Percentiles rank a stretch among this genome's conserved stretches.
These are phyloP conservation scores for Malurus alboscapulatus DNA, from an alignment of 2,113 vertebrate genomes.

Conservation along the genomic window DNA sequence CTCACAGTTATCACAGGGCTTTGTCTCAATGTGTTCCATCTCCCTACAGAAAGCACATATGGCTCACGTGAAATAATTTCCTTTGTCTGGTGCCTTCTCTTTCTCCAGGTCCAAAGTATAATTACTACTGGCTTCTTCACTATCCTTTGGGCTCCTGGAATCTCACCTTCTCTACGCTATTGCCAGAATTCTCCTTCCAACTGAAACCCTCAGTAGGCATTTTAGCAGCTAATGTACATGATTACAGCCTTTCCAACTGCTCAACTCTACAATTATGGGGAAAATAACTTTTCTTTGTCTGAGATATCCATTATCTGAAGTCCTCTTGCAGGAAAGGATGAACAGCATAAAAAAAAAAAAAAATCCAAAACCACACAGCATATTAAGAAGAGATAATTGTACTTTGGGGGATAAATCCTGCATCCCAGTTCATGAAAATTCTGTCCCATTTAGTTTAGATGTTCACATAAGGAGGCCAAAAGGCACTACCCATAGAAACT, in stretches of 20 bases:
- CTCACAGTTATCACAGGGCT: background rate
- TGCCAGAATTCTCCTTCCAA: constrained; percentile 1
- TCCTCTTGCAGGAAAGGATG: background rate
- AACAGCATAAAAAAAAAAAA: background rate
- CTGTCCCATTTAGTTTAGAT: background rate
- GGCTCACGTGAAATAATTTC: background rate
- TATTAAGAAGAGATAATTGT: background rate
- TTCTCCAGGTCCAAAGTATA: constrained; percentile 2
- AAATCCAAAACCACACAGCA: background rate
- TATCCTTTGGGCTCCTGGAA: background rate
- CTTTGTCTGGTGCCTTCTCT: background rate
- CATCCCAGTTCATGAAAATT: background rate
- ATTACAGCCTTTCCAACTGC: background rate
- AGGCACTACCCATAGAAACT: background rate
- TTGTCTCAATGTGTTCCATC: background rate
- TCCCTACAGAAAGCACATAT: background rate
- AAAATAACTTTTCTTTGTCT: constrained; percentile 11
- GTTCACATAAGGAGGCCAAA: background rate
- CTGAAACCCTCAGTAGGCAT: background rate
- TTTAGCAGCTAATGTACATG: constrained; percentile 8
- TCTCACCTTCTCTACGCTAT: background rate
- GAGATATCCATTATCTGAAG: background rate
- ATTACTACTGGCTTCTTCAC: background rate
- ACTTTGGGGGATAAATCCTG: background rate
- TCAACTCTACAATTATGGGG: background rate